Evolutionary conservation across 2,113 vertebrate genomes (phyloP), one percentile per base, ranked within the genome.

Genomic region (Ibidorhyncha struthersii): DNA sequence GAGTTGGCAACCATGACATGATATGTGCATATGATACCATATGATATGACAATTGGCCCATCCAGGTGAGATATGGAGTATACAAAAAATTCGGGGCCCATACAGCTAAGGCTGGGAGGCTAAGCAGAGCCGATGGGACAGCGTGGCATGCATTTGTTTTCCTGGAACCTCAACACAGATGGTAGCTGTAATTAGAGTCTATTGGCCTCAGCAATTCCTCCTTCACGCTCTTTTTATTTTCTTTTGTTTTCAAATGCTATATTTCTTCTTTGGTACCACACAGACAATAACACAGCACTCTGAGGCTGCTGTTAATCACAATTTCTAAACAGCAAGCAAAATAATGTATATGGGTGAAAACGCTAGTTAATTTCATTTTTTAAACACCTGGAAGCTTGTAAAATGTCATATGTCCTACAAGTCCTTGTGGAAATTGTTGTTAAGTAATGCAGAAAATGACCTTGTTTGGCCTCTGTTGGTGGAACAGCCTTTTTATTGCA

Each of bases 121-220:
- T 25, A 70, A 85, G 70, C 58, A 90, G 47, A 82, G 56, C 6
- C 2, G 1, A 65, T 25, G 62, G 87, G 45, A 72, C 22, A 85
- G 22, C 29, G 38, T 56, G 55, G 41, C 45, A 49, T 30, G 18
- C 25, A 26, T 80, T 72, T 56, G 15, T 90, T 91, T 88, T 52
- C 56, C 36, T 66, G 72, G 58, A 89, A 78, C 22, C 40, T 86
- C 76, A 70, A 66, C 58, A 73, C 45, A 96, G 80, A 83, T 73
- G 67, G 45, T 53, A 78, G 45, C 53, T 90, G 49, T 89, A 92
- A 96, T 95, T 96, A 80, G 72, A 92, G 76, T 12, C 50, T 94
- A 69, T 40, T 1, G 4, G 32, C 45, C 72, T 91, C 77, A 89
- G 81, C 69, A 86, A 62, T 86, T 92, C 29, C 41, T 89, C 59